Evolutionary conservation across 2,113 vertebrate genomes (phyloP).

Genomic region (Merops nubicus): DNA sequence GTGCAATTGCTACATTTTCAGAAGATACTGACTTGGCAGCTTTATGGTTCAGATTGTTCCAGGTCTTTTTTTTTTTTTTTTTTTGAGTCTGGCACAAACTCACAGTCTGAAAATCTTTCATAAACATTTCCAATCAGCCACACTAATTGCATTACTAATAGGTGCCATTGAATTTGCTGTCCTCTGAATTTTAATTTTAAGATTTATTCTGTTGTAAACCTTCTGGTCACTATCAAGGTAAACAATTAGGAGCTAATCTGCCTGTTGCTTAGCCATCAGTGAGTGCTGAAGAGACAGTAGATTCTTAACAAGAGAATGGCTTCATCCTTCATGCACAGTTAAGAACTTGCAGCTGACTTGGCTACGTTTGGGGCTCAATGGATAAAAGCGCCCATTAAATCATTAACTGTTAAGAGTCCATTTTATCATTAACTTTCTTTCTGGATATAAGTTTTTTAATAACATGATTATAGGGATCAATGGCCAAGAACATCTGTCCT

Average conservation of each 20-base stretch:
- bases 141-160: not conserved
- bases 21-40: not conserved
- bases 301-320: not conserved
- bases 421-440: conserved; percentile 24
- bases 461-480: not conserved
- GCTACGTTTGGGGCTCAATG: not conserved
- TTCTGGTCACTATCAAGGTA: not conserved
- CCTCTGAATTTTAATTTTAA: conserved; percentile 27
- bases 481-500: conserved; percentile 2
- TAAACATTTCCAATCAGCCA: not conserved
- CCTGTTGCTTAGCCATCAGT: not conserved
- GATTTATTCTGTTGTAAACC: not conserved
- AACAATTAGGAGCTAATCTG: not conserved
- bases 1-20: not conserved
- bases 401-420: not conserved
- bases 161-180: not conserved
- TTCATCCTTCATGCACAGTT: conserved; percentile 39
- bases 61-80: not conserved
- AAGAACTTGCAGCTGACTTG: conserved; percentile 3
- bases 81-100: not conserved
- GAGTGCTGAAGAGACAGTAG: not conserved
- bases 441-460: not conserved
- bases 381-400: not conserved
- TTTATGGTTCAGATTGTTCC: not conserved
- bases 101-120: not conserved